Evolutionary conservation across 2,888 invertebrate genomes (phyloP), one percentile per base, ranked within the genome.

Genomic region (Trilocha varians): DNA sequence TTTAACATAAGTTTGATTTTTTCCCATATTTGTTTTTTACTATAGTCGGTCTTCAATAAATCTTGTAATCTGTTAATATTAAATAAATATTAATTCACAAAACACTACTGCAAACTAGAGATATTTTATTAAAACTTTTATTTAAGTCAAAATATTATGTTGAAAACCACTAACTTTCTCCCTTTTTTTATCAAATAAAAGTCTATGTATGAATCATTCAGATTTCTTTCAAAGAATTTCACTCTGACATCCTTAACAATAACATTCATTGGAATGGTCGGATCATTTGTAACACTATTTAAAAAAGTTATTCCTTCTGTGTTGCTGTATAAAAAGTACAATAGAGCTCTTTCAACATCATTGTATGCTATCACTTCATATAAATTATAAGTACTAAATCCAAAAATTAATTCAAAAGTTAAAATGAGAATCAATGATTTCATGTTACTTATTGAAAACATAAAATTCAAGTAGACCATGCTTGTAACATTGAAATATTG

Each of bases 361-460:
- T 73, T 79, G 48, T 75, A 82, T 15, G 82, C 77, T 36, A 67
- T 73, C 6, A 83, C 62, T 52, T 73, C 55, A 55, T 78, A 80
- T 15, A 74, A 39, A 14, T 59, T 55, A 43, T 61, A 65, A 46
- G 65, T 62, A 16, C 45, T 43, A 36, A 42, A 9, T 25, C 25
- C 25, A 11, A 25, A 25, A 25, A 25, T 4, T 25, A 25, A 25
- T 25, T 3, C 11, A 25, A 25, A 25, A 11, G 25, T 9, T 25
- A 25, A 25, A 6, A 25, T 25, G 6, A 25, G 11, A 25, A 25
- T 9, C 6, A 25, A 11, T 6, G 4, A 9, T 25, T 25, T 25
- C 8, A 25, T 11, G 11, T 2, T 11, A 25, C n/a, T n/a, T n/a
- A n/a, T n/a, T n/a, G n/a, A n/a, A n/a, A n/a, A n/a, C n/a, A n/a